Evolutionary conservation across 2,797 vertebrate species (phyloP), one percentile per base, ranked within the genome.

Genomic region (Phoxinus dragarum): DNA sequence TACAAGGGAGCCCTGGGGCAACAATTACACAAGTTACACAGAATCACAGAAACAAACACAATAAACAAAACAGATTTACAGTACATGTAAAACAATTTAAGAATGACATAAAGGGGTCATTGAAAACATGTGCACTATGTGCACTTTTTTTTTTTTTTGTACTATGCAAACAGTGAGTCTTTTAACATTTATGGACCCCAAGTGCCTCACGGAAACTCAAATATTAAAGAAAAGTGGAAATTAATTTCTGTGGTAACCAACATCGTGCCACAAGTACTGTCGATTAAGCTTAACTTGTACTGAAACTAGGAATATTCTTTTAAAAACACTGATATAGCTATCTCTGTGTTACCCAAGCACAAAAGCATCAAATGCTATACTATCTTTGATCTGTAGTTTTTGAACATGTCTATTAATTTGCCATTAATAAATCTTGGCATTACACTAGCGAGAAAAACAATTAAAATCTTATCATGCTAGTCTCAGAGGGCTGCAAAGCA

Each of bases 331-430:
- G 44, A 66, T 64, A 56, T 27, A 59, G 17, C 38, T 61, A 66
- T 73, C 71, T 71, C 4, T 40, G 12, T 34, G 67, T 17, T 31
- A 69, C 12, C 31, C 59, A 47, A 84, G 36, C 56, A 84, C 68
- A 84, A 82, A 79, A 34, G 36, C 71, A 67, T 40, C 44, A 77
- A 59, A 38, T 36, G n/a, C 66, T 31, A n/a, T 31, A 52, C 56
- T 69, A 85, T 82, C 79, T 87, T 79, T 78, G 78, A 86, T 84
- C 49, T 54, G 64, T 47, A 86, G 85, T 82, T 88, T 87, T 61
- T 85, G 74, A 85, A 82, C 82, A 82, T 72, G 84, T 61, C 82
- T 85, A 88, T 87, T 87, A 87, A 82, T 88, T 88, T 85, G 74
- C 79, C 84, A 79, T 82, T 88, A 88, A 85, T 88, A 82, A 85